These are phyloP conservation scores for Miopithecus talapoin DNA, from an alignment of 2,797 vertebrate genomes.

Conservation along the genomic window DNA sequence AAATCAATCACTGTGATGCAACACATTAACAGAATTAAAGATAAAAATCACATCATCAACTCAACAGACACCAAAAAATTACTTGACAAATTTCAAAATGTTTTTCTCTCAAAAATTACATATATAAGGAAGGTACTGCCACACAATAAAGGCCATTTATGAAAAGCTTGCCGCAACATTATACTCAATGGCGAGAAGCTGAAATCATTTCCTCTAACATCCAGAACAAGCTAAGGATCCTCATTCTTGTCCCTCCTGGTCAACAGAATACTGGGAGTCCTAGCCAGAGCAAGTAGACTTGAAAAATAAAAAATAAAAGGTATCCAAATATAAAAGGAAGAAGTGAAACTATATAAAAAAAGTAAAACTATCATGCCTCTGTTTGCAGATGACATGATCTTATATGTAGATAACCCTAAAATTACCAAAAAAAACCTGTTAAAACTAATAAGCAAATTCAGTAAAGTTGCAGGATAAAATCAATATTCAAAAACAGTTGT, in stretches of 20 bases:
- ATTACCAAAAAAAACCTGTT: neutral
- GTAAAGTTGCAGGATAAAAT: neutral
- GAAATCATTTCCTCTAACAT: neutral
- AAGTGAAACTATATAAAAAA: neutral
- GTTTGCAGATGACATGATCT: neutral
- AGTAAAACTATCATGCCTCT: neutral
- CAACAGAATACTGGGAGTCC: neutral
- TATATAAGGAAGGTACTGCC: neutral
- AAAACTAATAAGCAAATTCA: neutral
- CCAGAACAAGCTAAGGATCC: neutral
- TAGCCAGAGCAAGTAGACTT: neutral
- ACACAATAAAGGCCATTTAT: neutral
- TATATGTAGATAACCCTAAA: neutral
- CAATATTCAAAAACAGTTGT: neutral
- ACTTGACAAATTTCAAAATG: neutral
- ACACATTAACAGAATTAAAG: neutral
- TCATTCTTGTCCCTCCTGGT: neutral
- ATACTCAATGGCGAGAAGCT: neutral
- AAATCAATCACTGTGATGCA: neutral
- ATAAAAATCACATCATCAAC: neutral
- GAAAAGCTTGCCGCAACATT: neutral
- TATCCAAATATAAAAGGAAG: neutral
- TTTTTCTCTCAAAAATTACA: neutral
- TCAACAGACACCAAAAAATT: neutral
- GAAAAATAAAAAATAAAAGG: neutral